phyloP scores from a whole-genome alignment of 2,113 vertebrate genomes.

The Alligator sinensis region DNA sequence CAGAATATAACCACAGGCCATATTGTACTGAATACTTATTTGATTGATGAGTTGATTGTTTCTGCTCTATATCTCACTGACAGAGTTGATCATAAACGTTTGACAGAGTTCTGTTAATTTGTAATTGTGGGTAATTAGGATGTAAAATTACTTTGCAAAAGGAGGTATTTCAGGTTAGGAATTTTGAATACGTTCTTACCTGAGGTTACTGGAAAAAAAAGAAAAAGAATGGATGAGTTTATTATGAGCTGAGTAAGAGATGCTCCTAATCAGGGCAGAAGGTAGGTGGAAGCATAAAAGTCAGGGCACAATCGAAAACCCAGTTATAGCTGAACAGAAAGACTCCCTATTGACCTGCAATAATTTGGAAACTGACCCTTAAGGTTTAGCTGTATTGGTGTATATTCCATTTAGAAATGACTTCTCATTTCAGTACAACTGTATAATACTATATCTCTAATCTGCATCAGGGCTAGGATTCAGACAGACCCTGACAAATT shows the following conservation, averaged over 20 bases:
- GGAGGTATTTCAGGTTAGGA: not conserved
- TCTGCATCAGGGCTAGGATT: not conserved
- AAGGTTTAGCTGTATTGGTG: fast-evolving
- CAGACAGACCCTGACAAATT: too few species aligned
- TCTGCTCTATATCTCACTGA: not conserved
- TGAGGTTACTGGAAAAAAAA: not conserved
- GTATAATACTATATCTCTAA: not conserved
- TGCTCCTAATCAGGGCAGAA: not conserved
- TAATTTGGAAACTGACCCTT: not conserved
- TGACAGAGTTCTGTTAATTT: not conserved
- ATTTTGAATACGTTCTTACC: fast-evolving
- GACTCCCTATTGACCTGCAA: fast-evolving
- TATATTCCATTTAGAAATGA: fast-evolving
- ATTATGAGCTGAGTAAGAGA: fast-evolving
- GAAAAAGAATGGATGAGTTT: fast-evolving
- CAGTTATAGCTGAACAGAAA: not conserved
- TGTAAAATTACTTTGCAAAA: not conserved
- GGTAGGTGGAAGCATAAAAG: conserved; percentile 59
- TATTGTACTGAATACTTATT: not conserved
- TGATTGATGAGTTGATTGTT: not conserved
- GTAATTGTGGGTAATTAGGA: not conserved
- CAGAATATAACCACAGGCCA: not conserved
- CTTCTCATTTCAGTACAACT: not conserved
- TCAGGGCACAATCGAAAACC: not conserved
- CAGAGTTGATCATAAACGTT: not conserved